A percentile compares a stretch with the other conserved stretches of the same genome.
These are phyloP conservation scores for Carassius auratus DNA, from an alignment of 2,113 vertebrate species.

Conservation along the genomic window DNA sequence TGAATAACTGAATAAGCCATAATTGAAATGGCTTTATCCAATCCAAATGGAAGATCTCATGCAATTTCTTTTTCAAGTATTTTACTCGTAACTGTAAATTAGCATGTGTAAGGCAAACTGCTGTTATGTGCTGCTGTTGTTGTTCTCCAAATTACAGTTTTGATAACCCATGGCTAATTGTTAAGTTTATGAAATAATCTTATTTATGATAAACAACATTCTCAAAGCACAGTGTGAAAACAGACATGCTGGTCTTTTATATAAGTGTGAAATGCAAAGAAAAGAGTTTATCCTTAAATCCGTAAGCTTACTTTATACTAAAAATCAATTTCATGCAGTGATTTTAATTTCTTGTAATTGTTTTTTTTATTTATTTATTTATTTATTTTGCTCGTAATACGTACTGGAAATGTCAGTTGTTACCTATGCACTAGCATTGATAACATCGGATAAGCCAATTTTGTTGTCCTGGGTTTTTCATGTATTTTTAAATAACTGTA, in stretches of 20 bases:
- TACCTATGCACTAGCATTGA: no score
- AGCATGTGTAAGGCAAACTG: conserved; percentile 37
- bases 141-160: conserved; percentile 51
- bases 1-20: no score
- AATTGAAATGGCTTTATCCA: neutral
- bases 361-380: no score
- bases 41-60: neutral
- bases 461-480: neutral
- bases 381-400: neutral
- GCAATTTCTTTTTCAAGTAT: neutral
- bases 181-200: conserved; percentile 48
- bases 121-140: conserved; percentile 27
- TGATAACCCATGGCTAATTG: conserved; percentile 56
- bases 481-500: neutral
- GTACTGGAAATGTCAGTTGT: neutral
- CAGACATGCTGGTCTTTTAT: conserved; percentile 47
- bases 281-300: conserved; percentile 6
- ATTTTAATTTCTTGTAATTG: neutral
- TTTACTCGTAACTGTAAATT: no score
- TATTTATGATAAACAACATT: conserved; percentile 44
- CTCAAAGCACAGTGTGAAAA: conserved; percentile 31
- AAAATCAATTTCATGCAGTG: neutral
- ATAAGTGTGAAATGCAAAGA: conserved; percentile 41
- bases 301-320: neutral
- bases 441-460: neutral